Percentiles rank a stretch among this genome's conserved stretches.
These are phyloP conservation scores for Chaetogeoica ovagalla DNA, from an alignment of 2,888 invertebrate species.

Conservation along the genomic window DNA sequence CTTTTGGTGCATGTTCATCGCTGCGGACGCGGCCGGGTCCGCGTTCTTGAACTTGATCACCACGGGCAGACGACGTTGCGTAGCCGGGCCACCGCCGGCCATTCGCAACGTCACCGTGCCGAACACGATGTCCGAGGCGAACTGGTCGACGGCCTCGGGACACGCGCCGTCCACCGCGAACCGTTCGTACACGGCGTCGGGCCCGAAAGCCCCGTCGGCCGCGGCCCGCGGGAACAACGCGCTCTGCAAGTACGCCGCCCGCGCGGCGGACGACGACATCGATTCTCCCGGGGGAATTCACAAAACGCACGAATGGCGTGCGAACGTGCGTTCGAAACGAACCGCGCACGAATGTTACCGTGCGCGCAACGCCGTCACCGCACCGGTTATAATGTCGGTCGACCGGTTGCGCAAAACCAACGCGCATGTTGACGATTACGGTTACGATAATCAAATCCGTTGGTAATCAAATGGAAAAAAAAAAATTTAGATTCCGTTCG, in stretches of 20 bases:
- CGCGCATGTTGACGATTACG: too few species aligned
- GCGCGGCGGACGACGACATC: neutral
- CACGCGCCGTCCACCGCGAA: constrained; percentile 24
- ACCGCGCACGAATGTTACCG: too few species aligned
- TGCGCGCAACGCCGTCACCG: too few species aligned
- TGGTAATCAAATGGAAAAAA: too few species aligned
- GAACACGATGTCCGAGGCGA: constrained; percentile 54
- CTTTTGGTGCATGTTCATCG: constrained; percentile 45
- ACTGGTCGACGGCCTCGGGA: constrained; percentile 50
- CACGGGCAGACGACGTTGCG: neutral
- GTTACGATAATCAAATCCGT: too few species aligned
- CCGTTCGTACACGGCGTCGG: neutral
- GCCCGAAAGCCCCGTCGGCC: constrained; percentile 26
- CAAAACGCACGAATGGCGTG: too few species aligned
- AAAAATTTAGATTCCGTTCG: too few species aligned
- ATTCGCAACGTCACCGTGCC: constrained; percentile 16
- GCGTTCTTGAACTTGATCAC: constrained; percentile 54
- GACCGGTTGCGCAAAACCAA: too few species aligned
- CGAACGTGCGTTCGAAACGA: too few species aligned
- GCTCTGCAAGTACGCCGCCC: neutral
- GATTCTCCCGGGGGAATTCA: too few species aligned
- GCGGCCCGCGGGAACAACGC: constrained; percentile 11
- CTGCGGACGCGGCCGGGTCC: constrained; percentile 4
- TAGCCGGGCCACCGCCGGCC: neutral
- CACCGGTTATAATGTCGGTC: too few species aligned